Conservation (phyloP, 2,888 invertebrate species). For the Meta bourneti region DNA sequence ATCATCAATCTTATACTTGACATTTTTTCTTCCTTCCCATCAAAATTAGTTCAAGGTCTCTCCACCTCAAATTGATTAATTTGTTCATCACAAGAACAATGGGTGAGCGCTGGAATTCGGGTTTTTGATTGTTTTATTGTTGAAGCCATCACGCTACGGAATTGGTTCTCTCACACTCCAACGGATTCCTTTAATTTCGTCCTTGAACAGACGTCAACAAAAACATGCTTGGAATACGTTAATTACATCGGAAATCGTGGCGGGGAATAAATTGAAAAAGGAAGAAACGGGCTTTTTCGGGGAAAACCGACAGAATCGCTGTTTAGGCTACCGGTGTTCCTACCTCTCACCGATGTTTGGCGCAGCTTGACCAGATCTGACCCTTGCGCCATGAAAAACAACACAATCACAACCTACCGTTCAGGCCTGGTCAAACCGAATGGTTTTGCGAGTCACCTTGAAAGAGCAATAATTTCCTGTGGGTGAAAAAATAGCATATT, state of each 20-base stretch:
- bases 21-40: not conserved
- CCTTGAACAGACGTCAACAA: not conserved
- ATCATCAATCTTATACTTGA: not conserved
- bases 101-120: not conserved
- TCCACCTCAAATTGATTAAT: not conserved
- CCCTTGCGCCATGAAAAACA: too few relatives aligned
- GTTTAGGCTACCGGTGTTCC: too few relatives aligned
- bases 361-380: too few relatives aligned
- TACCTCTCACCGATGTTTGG: too few relatives aligned
- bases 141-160: not conserved
- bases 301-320: too few relatives aligned
- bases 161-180: not conserved
- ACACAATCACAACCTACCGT: too few relatives aligned
- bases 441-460: too few relatives aligned
- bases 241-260: not conserved
- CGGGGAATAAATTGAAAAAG: not conserved
- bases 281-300: not conserved
- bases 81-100: not conserved
- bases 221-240: not conserved
- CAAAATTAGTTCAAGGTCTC: constrained; percentile 22
- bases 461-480: too few relatives aligned
- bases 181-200: not conserved
- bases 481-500: too few relatives aligned
- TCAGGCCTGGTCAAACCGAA: too few relatives aligned
- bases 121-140: not conserved